Evolutionary conservation across 2,888 invertebrate species (phyloP).

Genomic region (Piscicola geometra): DNA sequence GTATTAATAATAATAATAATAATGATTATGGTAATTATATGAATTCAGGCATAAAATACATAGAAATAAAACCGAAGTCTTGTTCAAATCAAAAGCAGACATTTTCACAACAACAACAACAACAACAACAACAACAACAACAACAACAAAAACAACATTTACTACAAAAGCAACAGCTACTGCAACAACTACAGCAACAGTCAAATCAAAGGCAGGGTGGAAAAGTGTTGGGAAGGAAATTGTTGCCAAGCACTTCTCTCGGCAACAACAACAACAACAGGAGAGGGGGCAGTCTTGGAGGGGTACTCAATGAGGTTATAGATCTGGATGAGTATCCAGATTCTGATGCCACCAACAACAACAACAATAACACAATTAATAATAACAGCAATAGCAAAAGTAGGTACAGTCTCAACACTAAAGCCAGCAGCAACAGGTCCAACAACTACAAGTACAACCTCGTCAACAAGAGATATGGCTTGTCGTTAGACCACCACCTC

Average conservation of each 20-base stretch:
- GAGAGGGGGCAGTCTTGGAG: not conserved
- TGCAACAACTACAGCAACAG: no score
- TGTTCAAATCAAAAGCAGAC: not conserved
- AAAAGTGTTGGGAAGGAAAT: not conserved
- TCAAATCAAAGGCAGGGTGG: no score
- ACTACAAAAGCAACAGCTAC: not conserved
- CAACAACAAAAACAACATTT: not conserved
- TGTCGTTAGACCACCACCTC: no score
- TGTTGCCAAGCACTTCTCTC: not conserved
- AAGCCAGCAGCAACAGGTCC: not conserved
- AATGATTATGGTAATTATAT: not conserved
- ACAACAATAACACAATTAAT: not conserved
- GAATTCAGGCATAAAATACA: not conserved
- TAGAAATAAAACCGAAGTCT: constrained; percentile 3
- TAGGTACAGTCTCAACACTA: not conserved
- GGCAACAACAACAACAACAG: not conserved
- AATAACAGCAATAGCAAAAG: not conserved
- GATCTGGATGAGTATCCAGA: not conserved
- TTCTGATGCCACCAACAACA: not conserved
- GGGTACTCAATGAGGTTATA: not conserved
- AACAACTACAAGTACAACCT: not conserved
- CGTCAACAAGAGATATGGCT: no score
- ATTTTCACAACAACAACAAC: not conserved
- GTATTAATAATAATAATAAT: not conserved
- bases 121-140: constrained; percentile 5